Percentiles rank a stretch among this genome's conserved stretches.
Conservation (phyloP, 2,113 vertebrate genomes). For the Tachuris rubrigastra region DNA sequence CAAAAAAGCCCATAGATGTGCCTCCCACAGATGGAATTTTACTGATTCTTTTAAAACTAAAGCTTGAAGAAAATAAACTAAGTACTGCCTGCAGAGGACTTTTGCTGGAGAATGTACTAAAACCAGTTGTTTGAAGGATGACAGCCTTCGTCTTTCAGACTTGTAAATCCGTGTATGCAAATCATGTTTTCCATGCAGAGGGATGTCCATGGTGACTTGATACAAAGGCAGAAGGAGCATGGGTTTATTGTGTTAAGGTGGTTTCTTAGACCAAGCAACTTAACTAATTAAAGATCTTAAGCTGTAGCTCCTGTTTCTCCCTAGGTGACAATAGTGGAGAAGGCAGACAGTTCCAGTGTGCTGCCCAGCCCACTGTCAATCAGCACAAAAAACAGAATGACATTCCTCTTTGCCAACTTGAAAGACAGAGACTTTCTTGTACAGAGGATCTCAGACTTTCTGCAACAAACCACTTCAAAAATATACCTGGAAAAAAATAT, state of each 20-base stretch:
- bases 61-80: neutral
- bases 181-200: neutral
- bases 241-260: neutral
- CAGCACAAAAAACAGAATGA: slow-evolving; percentile 99
- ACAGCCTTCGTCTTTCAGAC: neutral
- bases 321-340: slow-evolving; percentile 97
- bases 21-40: neutral
- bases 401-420: slow-evolving; percentile 95
- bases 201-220: neutral
- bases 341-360: slow-evolving; percentile 96
- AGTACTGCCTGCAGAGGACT: neutral
- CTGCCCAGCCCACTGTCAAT: slow-evolving; percentile 95
- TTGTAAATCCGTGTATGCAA: neutral
- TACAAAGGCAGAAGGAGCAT: neutral
- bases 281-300: neutral
- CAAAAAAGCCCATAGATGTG: neutral
- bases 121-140: neutral
- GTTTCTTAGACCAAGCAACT: neutral
- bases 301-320: neutral
- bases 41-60: neutral
- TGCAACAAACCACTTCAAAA: slow-evolving; percentile 94
- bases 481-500: slow-evolving; percentile 89
- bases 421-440: slow-evolving; percentile 97
- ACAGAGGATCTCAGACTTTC: slow-evolving; percentile 96
- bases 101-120: neutral